phyloP scores from a whole-genome alignment of 2,113 vertebrate species.

The Trematocara stigmaticum region DNA sequence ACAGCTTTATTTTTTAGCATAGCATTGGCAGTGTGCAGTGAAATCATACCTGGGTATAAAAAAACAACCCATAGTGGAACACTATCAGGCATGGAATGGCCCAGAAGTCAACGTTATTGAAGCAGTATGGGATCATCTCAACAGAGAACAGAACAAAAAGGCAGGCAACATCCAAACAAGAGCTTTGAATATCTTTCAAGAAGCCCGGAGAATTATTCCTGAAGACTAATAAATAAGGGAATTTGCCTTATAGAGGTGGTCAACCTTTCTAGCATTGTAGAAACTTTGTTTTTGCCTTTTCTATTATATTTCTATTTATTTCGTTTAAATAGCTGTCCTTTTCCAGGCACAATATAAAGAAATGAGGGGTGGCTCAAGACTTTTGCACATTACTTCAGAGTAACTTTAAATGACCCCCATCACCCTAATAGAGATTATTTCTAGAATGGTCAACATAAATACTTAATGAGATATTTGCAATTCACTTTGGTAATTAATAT shows the following conservation, averaged over 20 bases:
- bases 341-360: neutral
- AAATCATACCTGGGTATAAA: neutral
- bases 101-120: neutral
- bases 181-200: neutral
- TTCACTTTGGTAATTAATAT: neutral
- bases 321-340: neutral
- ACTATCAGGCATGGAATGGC: neutral
- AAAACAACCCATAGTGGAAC: neutral
- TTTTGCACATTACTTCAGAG: neutral
- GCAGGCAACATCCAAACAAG: neutral
- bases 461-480: conserved; percentile 1
- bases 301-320: neutral
- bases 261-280: neutral
- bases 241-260: neutral
- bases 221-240: neutral
- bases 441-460: neutral
- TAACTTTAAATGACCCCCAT: neutral
- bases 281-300: neutral
- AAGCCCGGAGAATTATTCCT: neutral
- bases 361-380: neutral
- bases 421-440: neutral
- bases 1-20: neutral
- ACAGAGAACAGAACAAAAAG: neutral
- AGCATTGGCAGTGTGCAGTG: neutral
- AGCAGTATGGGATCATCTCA: neutral